Conservation (phyloP, 2,888 invertebrate species). For the Catotricha subobsoleta region DNA sequence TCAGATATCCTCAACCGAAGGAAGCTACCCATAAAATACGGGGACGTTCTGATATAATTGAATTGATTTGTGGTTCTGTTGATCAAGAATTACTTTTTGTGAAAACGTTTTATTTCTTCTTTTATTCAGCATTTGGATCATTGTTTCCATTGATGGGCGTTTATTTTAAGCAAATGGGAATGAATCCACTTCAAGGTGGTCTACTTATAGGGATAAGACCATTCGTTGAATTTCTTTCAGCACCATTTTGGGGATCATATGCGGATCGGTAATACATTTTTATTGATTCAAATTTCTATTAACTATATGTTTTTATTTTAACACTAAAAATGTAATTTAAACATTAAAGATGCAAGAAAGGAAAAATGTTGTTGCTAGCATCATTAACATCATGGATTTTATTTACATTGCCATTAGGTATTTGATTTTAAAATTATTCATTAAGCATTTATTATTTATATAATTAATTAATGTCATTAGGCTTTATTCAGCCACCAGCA, state of each 20-base stretch:
- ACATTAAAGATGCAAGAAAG: constrained; percentile 54
- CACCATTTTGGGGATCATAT: constrained; percentile 94
- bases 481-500: constrained; percentile 87
- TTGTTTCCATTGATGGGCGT: constrained; percentile 96
- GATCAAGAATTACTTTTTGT: constrained; percentile 86
- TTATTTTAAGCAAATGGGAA: constrained; percentile 98
- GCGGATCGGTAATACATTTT: constrained; percentile 50
- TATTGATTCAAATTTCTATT: not conserved
- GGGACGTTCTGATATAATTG: constrained; percentile 67
- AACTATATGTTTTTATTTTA: not conserved
- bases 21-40: constrained; percentile 81
- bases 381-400: constrained; percentile 91
- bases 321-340: no score
- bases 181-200: constrained; percentile 94
- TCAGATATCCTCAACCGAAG: constrained; percentile 66
- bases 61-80: constrained; percentile 63
- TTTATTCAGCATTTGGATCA: constrained; percentile 97
- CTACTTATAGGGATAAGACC: constrained; percentile 88
- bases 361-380: constrained; percentile 70
- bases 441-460: no score
- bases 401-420: constrained; percentile 90
- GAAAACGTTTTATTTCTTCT: constrained; percentile 98
- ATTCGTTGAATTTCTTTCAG: constrained; percentile 91
- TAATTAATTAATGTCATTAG: no score
- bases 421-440: no score